Conservation (phyloP, 1,140 invertebrate genomes). For the Zaprionus africanus region DNA sequence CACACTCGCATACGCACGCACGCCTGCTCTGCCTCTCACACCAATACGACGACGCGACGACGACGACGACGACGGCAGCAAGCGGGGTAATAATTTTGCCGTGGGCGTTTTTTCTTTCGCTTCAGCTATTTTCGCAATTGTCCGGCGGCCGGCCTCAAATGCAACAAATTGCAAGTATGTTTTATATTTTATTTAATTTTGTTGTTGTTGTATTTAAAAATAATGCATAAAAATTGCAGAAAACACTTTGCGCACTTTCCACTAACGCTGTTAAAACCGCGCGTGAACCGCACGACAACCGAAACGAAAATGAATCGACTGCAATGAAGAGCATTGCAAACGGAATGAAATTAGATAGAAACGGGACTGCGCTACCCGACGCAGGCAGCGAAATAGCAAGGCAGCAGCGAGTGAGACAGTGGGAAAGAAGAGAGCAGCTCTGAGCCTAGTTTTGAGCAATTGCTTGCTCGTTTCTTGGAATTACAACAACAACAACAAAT, state of each 20-base stretch:
- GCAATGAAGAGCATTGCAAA: background rate
- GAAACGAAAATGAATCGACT: conserved; percentile 47
- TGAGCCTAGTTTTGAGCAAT: background rate
- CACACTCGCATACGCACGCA: conserved; percentile 6
- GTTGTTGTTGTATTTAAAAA: conserved; percentile 21
- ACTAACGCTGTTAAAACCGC: conserved; percentile 29
- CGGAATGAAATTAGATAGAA: conserved; percentile 23
- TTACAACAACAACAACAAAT: background rate
- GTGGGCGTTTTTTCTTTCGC: conserved; percentile 64
- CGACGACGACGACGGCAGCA: background rate
- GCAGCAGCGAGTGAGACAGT: background rate
- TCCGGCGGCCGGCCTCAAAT: conserved; percentile 39
- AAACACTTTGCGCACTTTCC: conserved; percentile 38
- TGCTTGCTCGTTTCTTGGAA: background rate
- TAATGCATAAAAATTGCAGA: conserved; percentile 34
- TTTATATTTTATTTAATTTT: conserved; percentile 17
- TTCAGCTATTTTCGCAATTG: conserved; percentile 25
- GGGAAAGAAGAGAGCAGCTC: background rate
- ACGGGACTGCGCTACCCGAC: background rate
- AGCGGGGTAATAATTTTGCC: conserved; percentile 52
- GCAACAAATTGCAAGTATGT: conserved; percentile 19
- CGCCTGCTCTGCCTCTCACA: conserved; percentile 22
- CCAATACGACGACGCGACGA: background rate
- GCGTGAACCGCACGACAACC: conserved; percentile 45
- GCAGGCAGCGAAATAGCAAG: conserved; percentile 10